Conservation (phyloP, 2,888 invertebrate species). For the Drosophila picticornis region DNA sequence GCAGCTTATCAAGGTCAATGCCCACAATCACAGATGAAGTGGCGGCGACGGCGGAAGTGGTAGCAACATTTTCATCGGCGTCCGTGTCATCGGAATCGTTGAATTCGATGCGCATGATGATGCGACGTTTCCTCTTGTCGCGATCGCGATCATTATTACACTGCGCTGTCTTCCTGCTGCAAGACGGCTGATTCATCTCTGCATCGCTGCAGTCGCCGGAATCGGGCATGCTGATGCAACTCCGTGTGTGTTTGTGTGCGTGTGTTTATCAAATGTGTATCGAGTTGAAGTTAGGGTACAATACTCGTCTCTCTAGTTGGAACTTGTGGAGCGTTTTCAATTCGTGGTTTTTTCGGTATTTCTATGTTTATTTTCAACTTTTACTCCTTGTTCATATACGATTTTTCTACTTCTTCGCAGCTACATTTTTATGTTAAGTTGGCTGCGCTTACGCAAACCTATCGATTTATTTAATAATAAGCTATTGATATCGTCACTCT, state of each 20-base stretch:
- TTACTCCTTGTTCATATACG: slow-evolving; percentile 60
- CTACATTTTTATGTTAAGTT: slow-evolving; percentile 62
- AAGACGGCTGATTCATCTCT: slow-evolving; percentile 74
- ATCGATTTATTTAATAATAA: slow-evolving; percentile 49
- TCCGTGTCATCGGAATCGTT: slow-evolving; percentile 82
- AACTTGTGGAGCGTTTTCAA: slow-evolving; percentile 30
- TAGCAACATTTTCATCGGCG: slow-evolving; percentile 36
- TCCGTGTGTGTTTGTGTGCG: slow-evolving; percentile 41
- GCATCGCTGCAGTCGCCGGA: slow-evolving; percentile 68
- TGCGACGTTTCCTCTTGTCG: slow-evolving; percentile 79
- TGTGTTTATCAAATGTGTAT: slow-evolving; percentile 34
- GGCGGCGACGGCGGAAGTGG: slow-evolving; percentile 6
- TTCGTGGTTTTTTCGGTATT: slow-evolving; percentile 32
- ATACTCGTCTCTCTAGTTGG: slow-evolving; percentile 24
- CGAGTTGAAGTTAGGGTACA: slow-evolving; percentile 44
- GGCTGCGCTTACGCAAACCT: slow-evolving; percentile 59
- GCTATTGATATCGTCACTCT: slow-evolving; percentile 37
- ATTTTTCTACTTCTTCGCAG: slow-evolving; percentile 61
- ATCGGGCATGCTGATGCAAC: slow-evolving; percentile 74
- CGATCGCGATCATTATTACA: slow-evolving; percentile 30
- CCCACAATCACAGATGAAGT: slow-evolving; percentile 13
- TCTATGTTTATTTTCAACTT: slow-evolving; percentile 56
- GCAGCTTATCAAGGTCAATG: slow-evolving; percentile 61
- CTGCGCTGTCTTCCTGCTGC: slow-evolving; percentile 51
- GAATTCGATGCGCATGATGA: slow-evolving; percentile 84